phyloP scores from a whole-genome alignment of 2,888 invertebrate genomes.

The Monoplex corrugatus region DNA sequence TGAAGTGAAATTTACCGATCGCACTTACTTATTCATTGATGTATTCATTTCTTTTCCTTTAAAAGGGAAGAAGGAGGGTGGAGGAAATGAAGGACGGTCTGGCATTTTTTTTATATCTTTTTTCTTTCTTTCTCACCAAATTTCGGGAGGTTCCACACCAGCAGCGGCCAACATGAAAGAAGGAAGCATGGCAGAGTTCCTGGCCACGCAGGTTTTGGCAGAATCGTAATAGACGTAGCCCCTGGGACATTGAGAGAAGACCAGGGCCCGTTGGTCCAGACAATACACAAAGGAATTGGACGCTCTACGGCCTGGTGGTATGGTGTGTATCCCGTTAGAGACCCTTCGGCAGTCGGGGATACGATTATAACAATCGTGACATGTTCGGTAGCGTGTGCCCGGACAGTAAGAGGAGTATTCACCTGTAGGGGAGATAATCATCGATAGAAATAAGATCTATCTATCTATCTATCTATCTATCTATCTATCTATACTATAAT shows the following conservation, averaged over 20 bases:
- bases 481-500: no score
- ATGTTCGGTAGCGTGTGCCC: constrained; percentile 49
- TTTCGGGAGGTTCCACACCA: neutral
- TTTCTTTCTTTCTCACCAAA: neutral
- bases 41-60: no score
- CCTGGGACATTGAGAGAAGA: constrained; percentile 44
- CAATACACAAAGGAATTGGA: constrained; percentile 53
- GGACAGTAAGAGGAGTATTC: constrained; percentile 52
- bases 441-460: no score
- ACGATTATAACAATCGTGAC: constrained; percentile 37
- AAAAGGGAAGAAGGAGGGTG: no score
- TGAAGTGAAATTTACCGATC: no score
- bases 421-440: constrained; percentile 27
- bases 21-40: no score
- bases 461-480: no score
- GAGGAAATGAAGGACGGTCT: no score
- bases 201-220: neutral
- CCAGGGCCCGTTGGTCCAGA: constrained; percentile 47
- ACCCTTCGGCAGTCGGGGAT: constrained; percentile 48
- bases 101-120: neutral
- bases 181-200: neutral
- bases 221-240: constrained; percentile 33
- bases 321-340: constrained; percentile 51
- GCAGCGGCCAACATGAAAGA: neutral
- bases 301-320: constrained; percentile 45